Evolutionary conservation across 2,113 vertebrate genomes (phyloP).

Genomic region (Lepisosteus osseus): DNA sequence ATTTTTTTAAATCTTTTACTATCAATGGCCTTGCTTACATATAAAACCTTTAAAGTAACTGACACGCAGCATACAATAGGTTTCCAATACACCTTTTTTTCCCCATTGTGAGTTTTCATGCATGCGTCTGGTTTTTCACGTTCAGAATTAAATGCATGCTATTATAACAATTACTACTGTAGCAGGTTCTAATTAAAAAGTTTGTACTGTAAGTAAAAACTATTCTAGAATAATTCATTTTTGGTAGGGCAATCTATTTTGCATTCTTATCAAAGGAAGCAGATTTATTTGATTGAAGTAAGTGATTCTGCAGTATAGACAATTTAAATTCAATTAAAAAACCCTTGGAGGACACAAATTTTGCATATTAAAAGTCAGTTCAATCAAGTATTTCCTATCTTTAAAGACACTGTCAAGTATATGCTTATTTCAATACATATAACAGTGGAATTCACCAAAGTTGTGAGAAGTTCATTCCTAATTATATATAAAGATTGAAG

Average conservation of each 20-base stretch:
- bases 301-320: conserved; percentile 21
- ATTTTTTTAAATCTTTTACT: too few relatives aligned
- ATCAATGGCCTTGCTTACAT: not conserved
- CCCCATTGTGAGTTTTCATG: conserved; percentile 1
- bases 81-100: conserved; percentile 45
- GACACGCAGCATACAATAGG: conserved; percentile 16
- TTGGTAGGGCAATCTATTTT: conserved; percentile 33
- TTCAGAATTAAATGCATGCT: not conserved
- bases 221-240: not conserved
- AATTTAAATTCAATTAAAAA: conserved; percentile 38
- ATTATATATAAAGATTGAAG: not conserved
- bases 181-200: conserved; percentile 16
- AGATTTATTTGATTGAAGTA: conserved; percentile 25
- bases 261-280: conserved; percentile 17
- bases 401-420: not conserved
- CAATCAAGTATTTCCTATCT: not conserved
- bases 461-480: not conserved
- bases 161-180: not conserved
- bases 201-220: not conserved
- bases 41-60: not conserved
- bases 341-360: conserved; percentile 29
- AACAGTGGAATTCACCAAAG: not conserved
- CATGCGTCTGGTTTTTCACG: not conserved
- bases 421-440: conserved; percentile 2
- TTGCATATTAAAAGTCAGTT: conserved; percentile 15